Evolutionary conservation across 2,113 vertebrate species (phyloP).

Genomic region (Epinephelus lanceolatus): DNA sequence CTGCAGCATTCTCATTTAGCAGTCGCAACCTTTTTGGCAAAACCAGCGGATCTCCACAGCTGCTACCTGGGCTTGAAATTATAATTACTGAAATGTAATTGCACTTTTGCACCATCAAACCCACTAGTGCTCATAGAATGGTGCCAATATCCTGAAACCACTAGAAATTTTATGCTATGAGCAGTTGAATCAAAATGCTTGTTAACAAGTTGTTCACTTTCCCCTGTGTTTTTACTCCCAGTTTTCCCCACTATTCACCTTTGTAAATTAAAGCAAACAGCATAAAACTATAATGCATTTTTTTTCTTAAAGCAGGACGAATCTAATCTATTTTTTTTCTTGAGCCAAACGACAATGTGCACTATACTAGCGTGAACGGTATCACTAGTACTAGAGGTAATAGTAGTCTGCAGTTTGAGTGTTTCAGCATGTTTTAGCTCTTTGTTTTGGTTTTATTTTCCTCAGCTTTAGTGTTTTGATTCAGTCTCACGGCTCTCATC

Average conservation of each 20-base stretch:
- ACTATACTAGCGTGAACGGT: too few species aligned
- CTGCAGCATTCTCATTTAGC: slow-evolving; percentile 39
- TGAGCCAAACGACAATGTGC: too few species aligned
- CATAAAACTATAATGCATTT: not conserved
- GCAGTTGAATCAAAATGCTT: slow-evolving; percentile 41
- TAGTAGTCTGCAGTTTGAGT: not conserved
- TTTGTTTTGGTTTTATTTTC: not conserved
- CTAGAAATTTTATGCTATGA: slow-evolving; percentile 16
- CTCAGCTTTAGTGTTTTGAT: not conserved
- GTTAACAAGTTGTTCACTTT: slow-evolving; percentile 51
- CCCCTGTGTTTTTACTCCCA: slow-evolving; percentile 14
- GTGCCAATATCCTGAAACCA: slow-evolving; percentile 22
- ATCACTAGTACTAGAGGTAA: too few species aligned
- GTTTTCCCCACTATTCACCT: slow-evolving; percentile 4
- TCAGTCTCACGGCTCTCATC: not conserved
- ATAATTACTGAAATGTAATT: slow-evolving; percentile 56
- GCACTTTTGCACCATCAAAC: slow-evolving; percentile 36
- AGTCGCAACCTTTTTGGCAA: slow-evolving; percentile 42
- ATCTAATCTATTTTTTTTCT: too few species aligned
- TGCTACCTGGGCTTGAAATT: slow-evolving; percentile 56
- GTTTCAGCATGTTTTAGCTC: not conserved
- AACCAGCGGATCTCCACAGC: slow-evolving; percentile 38
- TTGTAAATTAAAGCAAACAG: not conserved
- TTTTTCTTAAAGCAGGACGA: too few species aligned
- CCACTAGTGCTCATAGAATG: slow-evolving; percentile 26